Percentiles rank a stretch among this genome's conserved stretches.
phyloP scores from a whole-genome alignment of 1,140 invertebrate species.

The Dinothrombium tinctorium region DNA sequence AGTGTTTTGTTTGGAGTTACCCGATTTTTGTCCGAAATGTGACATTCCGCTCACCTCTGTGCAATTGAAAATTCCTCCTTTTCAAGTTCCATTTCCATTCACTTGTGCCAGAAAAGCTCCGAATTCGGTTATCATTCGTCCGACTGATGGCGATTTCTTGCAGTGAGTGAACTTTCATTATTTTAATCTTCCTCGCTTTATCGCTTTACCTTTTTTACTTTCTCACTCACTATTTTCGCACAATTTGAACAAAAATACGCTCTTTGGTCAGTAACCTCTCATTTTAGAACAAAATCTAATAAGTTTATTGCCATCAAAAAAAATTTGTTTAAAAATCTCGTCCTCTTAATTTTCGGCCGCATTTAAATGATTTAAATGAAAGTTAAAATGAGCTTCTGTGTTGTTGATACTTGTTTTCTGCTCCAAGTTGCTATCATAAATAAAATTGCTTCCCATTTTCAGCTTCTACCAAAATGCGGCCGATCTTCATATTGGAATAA shows the following conservation, averaged over 20 bases:
- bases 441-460: too few species aligned
- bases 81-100: constrained; percentile 52
- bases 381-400: background rate
- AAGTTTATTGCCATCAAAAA: too few species aligned
- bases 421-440: too few species aligned
- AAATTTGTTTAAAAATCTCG: too few species aligned
- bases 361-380: background rate
- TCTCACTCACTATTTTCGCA: background rate
- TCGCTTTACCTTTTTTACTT: background rate
- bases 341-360: background rate
- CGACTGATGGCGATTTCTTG: constrained; percentile 50
- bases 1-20: constrained; percentile 46
- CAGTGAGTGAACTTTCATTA: constrained; percentile 30
- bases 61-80: constrained; percentile 38
- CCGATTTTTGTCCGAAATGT: constrained; percentile 42
- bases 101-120: constrained; percentile 41
- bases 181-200: background rate
- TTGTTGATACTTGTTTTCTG: background rate
- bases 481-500: constrained; percentile 57
- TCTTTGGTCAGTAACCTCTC: background rate
- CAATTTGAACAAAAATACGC: background rate
- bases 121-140: constrained; percentile 46
- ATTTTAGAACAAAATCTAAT: background rate
- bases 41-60: constrained; percentile 30
- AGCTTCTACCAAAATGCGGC: constrained; percentile 49